These are phyloP conservation scores for Zoanthus solanderi DNA, from an alignment of 92 coral and sea anemone species.

Conservation along the genomic window DNA sequence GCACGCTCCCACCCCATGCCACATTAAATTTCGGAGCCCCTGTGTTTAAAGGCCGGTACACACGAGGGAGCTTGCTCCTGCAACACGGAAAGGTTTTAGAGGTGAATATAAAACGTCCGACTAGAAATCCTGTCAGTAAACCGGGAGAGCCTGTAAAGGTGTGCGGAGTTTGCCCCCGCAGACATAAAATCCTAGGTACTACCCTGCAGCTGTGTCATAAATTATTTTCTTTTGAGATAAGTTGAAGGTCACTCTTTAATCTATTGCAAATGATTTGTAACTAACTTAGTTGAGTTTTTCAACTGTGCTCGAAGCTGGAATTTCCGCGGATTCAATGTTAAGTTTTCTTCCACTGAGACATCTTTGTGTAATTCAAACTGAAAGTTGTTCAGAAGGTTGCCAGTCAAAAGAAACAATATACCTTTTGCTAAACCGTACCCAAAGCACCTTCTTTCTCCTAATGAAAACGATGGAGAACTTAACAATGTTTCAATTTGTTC, in stretches of 20 bases:
- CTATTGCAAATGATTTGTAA: background rate
- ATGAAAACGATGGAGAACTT: slow-evolving; percentile 60
- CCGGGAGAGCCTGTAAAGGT: no score
- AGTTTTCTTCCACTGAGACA: slow-evolving; percentile 25
- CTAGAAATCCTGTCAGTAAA: no score
- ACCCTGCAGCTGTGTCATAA: no score
- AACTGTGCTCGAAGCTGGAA: slow-evolving; percentile 47
- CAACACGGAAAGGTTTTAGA: no score
- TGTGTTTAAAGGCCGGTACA: no score
- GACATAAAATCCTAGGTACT: no score
- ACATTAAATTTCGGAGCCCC: no score
- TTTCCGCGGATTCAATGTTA: slow-evolving; percentile 46
- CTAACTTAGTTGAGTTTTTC: background rate
- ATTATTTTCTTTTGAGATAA: no score
- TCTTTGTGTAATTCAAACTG: slow-evolving; percentile 52
- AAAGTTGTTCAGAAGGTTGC: slow-evolving; percentile 46
- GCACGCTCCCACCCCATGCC: background rate
- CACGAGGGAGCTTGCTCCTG: no score
- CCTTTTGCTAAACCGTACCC: slow-evolving; percentile 63
- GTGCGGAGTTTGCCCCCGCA: no score
- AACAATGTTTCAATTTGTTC: slow-evolving; percentile 11
- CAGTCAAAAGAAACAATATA: slow-evolving; percentile 51
- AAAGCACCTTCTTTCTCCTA: slow-evolving; percentile 70
- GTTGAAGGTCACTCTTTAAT: background rate
- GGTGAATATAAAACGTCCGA: no score